Conservation (phyloP, 2,888 invertebrate species). For the Torymus auratus region DNA sequence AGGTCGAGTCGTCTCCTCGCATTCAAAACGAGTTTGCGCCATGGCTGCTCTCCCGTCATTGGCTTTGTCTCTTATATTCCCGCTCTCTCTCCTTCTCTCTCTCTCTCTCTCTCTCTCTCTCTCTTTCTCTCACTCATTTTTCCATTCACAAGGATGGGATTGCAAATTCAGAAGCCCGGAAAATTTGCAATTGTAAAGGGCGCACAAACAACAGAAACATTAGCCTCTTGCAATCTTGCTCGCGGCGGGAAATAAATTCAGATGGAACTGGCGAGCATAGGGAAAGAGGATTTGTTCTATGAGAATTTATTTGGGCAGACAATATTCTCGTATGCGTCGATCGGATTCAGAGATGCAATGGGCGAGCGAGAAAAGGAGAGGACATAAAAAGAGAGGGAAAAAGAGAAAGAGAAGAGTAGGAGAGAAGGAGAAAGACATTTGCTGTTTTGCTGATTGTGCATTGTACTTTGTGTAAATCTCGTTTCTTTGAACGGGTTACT, state of each 20-base stretch:
- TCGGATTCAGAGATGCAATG: too few relatives aligned
- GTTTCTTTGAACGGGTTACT: too few relatives aligned
- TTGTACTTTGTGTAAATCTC: too few relatives aligned
- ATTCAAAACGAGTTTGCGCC: constrained; percentile 49
- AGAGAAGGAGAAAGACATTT: too few relatives aligned
- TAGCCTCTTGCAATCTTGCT: constrained; percentile 6
- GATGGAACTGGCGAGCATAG: neutral
- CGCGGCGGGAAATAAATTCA: constrained; percentile 21
- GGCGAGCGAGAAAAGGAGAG: too few relatives aligned
- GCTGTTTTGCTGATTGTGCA: too few relatives aligned
- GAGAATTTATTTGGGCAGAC: constrained; percentile 3
- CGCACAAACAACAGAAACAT: constrained; percentile 26
- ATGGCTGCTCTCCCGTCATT: constrained; percentile 17
- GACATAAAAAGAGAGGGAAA: too few relatives aligned
- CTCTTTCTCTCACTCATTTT: constrained; percentile 5
- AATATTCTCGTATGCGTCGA: too few relatives aligned
- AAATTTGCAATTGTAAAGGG: constrained; percentile 50
- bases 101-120: constrained; percentile 15
- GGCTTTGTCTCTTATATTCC: constrained; percentile 10
- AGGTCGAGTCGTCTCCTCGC: constrained; percentile 48
- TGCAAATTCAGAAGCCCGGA: constrained; percentile 34
- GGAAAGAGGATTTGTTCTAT: constrained; percentile 18
- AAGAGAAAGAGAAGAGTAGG: too few relatives aligned
- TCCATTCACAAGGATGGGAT: constrained; percentile 29
- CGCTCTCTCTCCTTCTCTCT: neutral